Base-by-base conservation (phyloP, 1,140 invertebrate genomes). In the Drosophila mayri region DNA sequence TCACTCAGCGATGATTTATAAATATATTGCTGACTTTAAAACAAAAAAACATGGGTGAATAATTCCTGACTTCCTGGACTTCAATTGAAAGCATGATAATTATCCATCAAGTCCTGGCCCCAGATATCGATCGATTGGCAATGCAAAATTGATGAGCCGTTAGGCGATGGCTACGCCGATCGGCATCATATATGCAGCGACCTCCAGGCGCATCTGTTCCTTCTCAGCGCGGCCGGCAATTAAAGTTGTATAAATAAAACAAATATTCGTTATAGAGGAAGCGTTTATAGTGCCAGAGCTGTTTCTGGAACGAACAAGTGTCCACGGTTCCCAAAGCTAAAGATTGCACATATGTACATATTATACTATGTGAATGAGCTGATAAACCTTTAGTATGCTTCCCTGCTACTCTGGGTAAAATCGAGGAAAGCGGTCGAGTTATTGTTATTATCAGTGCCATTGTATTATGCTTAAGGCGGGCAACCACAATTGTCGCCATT, bases 191-290 rank as follows among this genome's bases (percentile, higher is more conserved):
- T 59, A 41, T 68, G 62, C 44, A 70, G 20, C 49, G 70, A 50
- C 70, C 66, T 60, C 44, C 37, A 22, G 35, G 12, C 20, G 28
- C 70, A 72, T 72, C 66, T 72, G 70, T 41, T 72, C 54, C 37
- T 71, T 72, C 66, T 72, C 70, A 72, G 43, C 35, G 43, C 3
- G 32, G 30, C 43, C 49, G 40, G 70, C 54, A 72, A 72, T 72
- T 72, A 60, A 72, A 50, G 30, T 72, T 35, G 43, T 60, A 72
- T 60, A 60, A 72, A 72, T 72, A 72, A 72, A 72, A 57, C 43
- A 72, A 59, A 30, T 38, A 22, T 41, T 35, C 30, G 40, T 60
- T 37, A 72, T 50, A 8, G 52, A 20, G 20, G 49, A 49, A n/a
- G 32, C 37, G 16, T 67, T 47, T 68, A 46, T 63, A 12, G 25